These are phyloP conservation scores for Jaculus jaculus DNA, from an alignment of 2,113 vertebrate species.

Conservation along the genomic window DNA sequence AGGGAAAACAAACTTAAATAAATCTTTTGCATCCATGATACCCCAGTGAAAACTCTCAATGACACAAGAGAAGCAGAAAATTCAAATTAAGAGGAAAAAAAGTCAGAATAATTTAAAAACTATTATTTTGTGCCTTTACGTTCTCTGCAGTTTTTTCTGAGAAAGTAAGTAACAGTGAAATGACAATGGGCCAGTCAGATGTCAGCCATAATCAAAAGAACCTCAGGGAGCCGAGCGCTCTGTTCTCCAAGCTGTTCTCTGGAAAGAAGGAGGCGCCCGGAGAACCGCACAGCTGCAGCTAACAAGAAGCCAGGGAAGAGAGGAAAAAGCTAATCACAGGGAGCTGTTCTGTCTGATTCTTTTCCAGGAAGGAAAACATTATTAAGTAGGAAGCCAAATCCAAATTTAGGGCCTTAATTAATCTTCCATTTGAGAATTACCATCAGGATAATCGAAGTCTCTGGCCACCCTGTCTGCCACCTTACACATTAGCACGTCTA, in stretches of 20 bases:
- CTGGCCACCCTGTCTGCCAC: not conserved
- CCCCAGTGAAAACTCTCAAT: not conserved
- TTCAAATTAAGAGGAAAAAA: conserved; percentile 32
- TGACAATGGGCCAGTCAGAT: conserved; percentile 18
- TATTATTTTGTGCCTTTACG: not conserved
- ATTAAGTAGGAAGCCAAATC: conserved; percentile 40
- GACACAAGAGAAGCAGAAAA: conserved; percentile 39
- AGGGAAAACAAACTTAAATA: conserved; percentile 12
- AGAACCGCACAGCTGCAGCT: not conserved
- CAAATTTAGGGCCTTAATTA: conserved; percentile 51
- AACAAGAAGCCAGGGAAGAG: not conserved
- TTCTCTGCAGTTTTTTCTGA: conserved; percentile 28
- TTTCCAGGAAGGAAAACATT: conserved; percentile 55
- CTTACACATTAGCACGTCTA: not conserved
- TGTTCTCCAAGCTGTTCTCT: not conserved
- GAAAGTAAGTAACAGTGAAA: conserved; percentile 3
- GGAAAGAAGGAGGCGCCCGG: not conserved
- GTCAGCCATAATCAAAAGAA: conserved; percentile 29
- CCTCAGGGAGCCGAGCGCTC: not conserved
- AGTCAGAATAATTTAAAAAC: conserved; percentile 31
- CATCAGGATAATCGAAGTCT: not conserved
- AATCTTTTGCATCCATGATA: not conserved
- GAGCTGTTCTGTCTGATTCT: conserved; percentile 40
- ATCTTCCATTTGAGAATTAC: conserved; percentile 31
- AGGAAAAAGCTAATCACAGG: not conserved